Conservation (phyloP, 2,888 invertebrate genomes). For the Dichetophora obliterata region DNA sequence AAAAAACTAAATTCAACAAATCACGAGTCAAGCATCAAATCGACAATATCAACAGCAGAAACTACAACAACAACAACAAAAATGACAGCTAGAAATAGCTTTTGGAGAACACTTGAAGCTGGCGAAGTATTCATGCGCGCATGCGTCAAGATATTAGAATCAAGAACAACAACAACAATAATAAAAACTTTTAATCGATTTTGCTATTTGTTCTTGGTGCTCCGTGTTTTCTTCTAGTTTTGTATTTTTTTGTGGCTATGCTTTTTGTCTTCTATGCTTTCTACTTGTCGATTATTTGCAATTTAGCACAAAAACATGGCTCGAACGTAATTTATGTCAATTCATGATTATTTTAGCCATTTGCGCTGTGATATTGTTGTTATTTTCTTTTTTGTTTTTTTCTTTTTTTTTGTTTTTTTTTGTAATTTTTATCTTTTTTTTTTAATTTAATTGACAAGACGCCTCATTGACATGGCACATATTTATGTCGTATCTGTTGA, state of each 20-base stretch:
- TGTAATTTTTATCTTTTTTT: too few relatives aligned
- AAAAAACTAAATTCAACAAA: background rate
- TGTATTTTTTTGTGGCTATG: background rate
- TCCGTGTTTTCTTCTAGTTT: background rate
- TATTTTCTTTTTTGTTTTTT: background rate
- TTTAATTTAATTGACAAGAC: too few relatives aligned
- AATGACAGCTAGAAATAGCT: slow-evolving; percentile 33
- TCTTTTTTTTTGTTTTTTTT: too few relatives aligned
- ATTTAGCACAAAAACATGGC: slow-evolving; percentile 37
- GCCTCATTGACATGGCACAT: too few relatives aligned
- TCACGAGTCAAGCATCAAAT: slow-evolving; percentile 10
- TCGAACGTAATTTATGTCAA: slow-evolving; percentile 41
- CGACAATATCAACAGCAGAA: background rate
- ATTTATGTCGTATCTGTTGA: too few relatives aligned
- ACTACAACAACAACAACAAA: slow-evolving; percentile 42
- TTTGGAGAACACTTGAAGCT: slow-evolving; percentile 9
- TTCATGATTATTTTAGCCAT: slow-evolving; percentile 35
- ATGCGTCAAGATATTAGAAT: background rate
- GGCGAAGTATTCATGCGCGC: background rate
- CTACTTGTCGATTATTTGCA: slow-evolving; percentile 28
- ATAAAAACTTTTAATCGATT: slow-evolving; percentile 14
- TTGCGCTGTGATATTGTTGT: background rate
- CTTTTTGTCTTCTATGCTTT: background rate
- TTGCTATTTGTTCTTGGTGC: slow-evolving; percentile 15
- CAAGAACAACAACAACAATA: too few relatives aligned